Evolutionary conservation across 2,888 invertebrate genomes (phyloP), one percentile per base, ranked within the genome.

Genomic region (Chorisops tibialis): DNA sequence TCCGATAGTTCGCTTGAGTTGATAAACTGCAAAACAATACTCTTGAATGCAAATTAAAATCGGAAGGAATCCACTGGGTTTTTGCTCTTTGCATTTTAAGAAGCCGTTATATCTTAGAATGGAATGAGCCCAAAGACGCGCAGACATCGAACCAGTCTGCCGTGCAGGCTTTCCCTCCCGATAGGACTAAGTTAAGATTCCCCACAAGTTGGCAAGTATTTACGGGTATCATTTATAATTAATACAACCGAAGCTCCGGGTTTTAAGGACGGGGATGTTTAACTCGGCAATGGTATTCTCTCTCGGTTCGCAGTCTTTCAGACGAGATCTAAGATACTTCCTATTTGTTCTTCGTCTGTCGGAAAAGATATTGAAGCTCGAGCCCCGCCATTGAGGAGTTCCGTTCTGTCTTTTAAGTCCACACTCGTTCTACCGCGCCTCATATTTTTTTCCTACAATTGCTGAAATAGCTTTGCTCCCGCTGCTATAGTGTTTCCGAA

Each of bases 171-270:
- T 41, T 16, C 41, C 16, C n/a, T n/a, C 16, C 16, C 21, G 7
- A 22, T 54, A 37, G 45, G 49, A 56, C 52, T 39, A 50, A 58
- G 38, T 41, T 59, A 58, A 43, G 61, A 52, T 49, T n/a, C 45
- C 59, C 19, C 48, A 52, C 35, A 64, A 64, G 61, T 64, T 64
- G 64, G 59, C 59, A 59, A 64, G 61, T 64, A 64, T 64, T 64
- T 64, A 64, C 64, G 64, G 61, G 58, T 61, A 64, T 64, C 64
- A 64, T 64, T 64, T 62, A 64, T 64, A 64, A 64, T 64, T 64
- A 64, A 64, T 64, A 51, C 52, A 58, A 58, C 35, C 50, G 54
- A 30, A 21, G 21, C 21, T 54, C 14, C n/a, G 52, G 41, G 39
- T 54, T 54, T 19, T 4, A 35, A 14, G 50, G 35, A 50, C 5